A percentile compares a stretch with the other conserved stretches of the same genome.
phyloP scores from a whole-genome alignment of 1,140 invertebrate genomes.

The Meloidogyne hapla region DNA sequence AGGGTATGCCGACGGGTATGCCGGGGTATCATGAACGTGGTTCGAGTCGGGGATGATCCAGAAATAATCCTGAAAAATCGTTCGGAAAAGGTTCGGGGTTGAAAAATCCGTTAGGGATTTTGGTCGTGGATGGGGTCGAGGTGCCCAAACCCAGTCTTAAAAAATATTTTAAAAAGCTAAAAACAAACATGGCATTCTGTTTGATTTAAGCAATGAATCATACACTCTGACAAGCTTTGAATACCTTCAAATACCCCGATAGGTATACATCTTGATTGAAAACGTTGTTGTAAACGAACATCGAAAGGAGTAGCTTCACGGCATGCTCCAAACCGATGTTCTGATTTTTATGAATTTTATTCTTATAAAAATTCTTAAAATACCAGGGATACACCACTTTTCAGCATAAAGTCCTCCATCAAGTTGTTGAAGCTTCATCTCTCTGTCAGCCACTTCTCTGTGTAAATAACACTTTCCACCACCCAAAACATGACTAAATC shows the following conservation, averaged over 20 bases:
- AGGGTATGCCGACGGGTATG: too few species aligned
- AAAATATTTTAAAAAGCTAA: background rate
- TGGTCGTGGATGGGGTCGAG: too few species aligned
- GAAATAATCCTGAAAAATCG: too few species aligned
- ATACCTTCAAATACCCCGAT: background rate
- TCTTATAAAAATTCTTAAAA: background rate
- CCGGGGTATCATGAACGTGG: too few species aligned
- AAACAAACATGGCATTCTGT: conserved; percentile 14
- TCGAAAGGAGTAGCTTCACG: conserved; percentile 18
- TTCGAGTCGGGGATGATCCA: too few species aligned
- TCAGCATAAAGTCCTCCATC: conserved; percentile 10
- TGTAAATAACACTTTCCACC: conserved; percentile 26
- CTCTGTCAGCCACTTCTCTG: background rate
- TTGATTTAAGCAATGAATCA: conserved; percentile 14
- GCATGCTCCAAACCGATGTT: conserved; percentile 20
- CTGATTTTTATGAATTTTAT: background rate
- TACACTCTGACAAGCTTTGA: conserved; percentile 17
- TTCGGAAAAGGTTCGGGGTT: too few species aligned
- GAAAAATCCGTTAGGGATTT: too few species aligned
- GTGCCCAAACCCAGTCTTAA: too few species aligned
- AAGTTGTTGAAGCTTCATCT: background rate
- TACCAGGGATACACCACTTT: conserved; percentile 30
- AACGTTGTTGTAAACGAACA: conserved; percentile 16
- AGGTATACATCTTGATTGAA: conserved; percentile 9
- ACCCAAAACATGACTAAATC: conserved; percentile 15